Percentiles rank a stretch among this genome's conserved stretches.
Evolutionary conservation across 2,797 vertebrate genomes (phyloP).

Genomic region (Parotocinclus haroldoi): DNA sequence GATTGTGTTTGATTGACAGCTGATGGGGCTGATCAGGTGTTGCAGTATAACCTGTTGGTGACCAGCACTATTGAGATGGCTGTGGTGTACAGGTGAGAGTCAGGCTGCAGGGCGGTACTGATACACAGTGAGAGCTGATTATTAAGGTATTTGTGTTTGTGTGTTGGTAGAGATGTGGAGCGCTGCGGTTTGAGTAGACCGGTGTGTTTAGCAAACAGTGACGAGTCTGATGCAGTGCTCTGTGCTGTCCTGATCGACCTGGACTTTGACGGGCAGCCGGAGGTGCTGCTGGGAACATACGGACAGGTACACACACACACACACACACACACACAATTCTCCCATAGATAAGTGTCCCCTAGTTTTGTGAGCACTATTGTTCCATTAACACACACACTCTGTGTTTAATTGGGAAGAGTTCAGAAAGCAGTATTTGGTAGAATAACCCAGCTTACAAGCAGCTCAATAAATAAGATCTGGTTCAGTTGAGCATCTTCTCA

Average conservation of each 20-base stretch:
- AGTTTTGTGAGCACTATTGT: too few species aligned
- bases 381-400: too few species aligned
- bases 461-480: too few species aligned
- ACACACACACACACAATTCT: too few species aligned
- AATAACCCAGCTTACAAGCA: too few species aligned
- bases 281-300: slow-evolving; percentile 86
- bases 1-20: not conserved
- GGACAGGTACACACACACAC: slow-evolving; percentile 73
- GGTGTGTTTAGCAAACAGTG: slow-evolving; percentile 74
- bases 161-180: slow-evolving; percentile 75
- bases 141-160: too few species aligned
- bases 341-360: too few species aligned
- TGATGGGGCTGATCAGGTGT: not conserved
- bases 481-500: too few species aligned
- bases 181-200: slow-evolving; percentile 69
- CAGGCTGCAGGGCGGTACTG: too few species aligned
- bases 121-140: too few species aligned
- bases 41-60: slow-evolving; percentile 78
- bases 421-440: too few species aligned
- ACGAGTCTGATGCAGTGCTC: slow-evolving; percentile 83
- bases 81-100: slow-evolving; percentile 81
- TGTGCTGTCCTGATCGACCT: slow-evolving; percentile 83
- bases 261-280: slow-evolving; percentile 80
- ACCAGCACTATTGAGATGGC: slow-evolving; percentile 83
- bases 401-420: too few species aligned